phyloP scores from a whole-genome alignment of 2,797 vertebrate genomes.

The Ispidina lecontei region DNA sequence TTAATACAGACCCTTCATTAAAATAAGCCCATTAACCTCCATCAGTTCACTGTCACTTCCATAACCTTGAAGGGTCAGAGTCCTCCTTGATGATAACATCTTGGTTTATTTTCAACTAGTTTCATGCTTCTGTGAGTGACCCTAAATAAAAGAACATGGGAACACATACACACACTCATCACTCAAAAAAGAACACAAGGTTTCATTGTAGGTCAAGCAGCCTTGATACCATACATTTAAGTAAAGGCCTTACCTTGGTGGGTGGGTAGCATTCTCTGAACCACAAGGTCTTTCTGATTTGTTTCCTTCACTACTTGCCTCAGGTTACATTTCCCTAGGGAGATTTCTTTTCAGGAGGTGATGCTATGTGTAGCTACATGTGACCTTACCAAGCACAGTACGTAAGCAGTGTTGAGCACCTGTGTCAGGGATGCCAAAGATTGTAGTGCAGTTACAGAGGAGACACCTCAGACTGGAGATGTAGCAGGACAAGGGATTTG shows the following conservation, averaged over 20 bases:
- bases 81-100: background rate
- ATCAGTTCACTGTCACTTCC: background rate
- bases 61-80: background rate
- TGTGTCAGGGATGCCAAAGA: background rate
- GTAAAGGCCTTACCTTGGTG: background rate
- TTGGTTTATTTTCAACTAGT: background rate
- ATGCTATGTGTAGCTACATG: background rate
- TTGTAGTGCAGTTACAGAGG: background rate
- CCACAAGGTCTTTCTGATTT: background rate
- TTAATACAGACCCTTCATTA: background rate
- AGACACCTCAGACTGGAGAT: background rate
- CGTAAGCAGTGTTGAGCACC: background rate
- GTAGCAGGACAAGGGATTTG: background rate
- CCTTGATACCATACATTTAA: background rate
- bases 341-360: background rate
- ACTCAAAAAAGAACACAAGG: background rate
- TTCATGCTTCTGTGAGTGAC: background rate
- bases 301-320: background rate
- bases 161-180: background rate
- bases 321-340: background rate
- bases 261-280: background rate
- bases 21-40: background rate
- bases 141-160: background rate
- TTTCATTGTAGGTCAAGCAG: background rate
- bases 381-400: background rate